Percentiles rank a stretch among this genome's conserved stretches.
Evolutionary conservation across 2,797 vertebrate genomes (phyloP).

Genomic region (Amniataba percoides): DNA sequence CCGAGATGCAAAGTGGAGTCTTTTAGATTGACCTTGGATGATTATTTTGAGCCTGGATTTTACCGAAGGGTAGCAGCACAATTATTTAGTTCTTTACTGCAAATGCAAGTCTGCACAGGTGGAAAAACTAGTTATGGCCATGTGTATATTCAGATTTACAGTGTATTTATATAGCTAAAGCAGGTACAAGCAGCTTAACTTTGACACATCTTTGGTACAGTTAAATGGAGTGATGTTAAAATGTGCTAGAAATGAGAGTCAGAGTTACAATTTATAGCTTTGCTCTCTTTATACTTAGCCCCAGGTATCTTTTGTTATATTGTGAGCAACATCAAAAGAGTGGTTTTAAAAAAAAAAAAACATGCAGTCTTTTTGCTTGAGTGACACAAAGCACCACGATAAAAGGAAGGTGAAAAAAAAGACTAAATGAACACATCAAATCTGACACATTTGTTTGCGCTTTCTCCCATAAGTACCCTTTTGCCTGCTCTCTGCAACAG

Average conservation of each 20-base stretch:
- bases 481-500: not conserved
- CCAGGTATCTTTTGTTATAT: conserved; percentile 1
- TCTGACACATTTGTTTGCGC: conserved; percentile 28
- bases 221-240: not conserved
- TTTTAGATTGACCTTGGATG: conserved; percentile 39
- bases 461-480: not conserved
- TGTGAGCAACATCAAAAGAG: conserved; percentile 7
- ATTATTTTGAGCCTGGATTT: conserved; percentile 18
- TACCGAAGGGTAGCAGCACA: not conserved
- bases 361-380: not conserved
- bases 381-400: not conserved
- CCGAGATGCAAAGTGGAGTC: conserved; percentile 29
- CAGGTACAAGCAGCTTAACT: not conserved
- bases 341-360: not conserved
- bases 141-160: not conserved
- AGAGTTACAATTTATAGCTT: not conserved
- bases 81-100: not conserved
- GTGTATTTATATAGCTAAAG: not conserved
- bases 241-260: not conserved
- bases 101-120: not conserved
- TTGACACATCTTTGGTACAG: not conserved
- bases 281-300: not conserved
- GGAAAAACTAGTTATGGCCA: not conserved
- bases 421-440: conserved; percentile 22
- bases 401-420: not conserved